Evolutionary conservation across 2,888 invertebrate genomes (phyloP).

Genomic region (Mesorhabditis spiculigera): DNA sequence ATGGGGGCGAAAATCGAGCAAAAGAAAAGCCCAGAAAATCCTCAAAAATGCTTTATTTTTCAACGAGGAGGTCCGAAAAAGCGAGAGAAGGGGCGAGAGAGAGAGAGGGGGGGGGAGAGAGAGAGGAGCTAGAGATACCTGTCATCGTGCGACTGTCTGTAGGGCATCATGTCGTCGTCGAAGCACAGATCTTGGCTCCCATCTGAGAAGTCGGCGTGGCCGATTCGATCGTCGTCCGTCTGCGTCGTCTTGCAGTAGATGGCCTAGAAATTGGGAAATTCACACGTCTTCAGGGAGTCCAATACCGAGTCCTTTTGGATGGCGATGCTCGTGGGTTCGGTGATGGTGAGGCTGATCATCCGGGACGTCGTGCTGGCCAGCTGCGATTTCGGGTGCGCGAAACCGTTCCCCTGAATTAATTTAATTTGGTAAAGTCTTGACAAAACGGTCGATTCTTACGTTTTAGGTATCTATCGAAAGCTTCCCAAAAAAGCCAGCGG

Average conservation of each 20-base stretch:
- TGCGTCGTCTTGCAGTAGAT: slow-evolving; percentile 56
- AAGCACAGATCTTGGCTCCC: slow-evolving; percentile 52
- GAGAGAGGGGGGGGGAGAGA: no score
- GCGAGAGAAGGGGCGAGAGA: no score
- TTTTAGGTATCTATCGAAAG: no score
- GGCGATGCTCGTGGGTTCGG: slow-evolving; percentile 17
- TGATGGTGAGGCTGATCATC: slow-evolving; percentile 17
- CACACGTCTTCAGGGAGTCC: background rate
- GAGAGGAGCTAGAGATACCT: no score
- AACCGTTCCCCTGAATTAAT: background rate
- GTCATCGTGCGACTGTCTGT: no score
- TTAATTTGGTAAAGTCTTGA: no score
- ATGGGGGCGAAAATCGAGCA: no score
- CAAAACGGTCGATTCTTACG: background rate
- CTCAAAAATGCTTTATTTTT: no score
- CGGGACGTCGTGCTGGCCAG: slow-evolving; percentile 13
- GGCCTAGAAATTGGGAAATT: slow-evolving; percentile 29
- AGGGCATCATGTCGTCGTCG: slow-evolving; percentile 46
- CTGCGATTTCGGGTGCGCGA: slow-evolving; percentile 12
- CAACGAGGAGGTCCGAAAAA: no score
- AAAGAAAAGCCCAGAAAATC: no score
- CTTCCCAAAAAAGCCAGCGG: no score
- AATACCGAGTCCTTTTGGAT: slow-evolving; percentile 26
- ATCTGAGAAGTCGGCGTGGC: slow-evolving; percentile 48
- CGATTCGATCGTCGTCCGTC: slow-evolving; percentile 51